A percentile compares a stretch with the other conserved stretches of the same genome.
phyloP scores from a whole-genome alignment of 2,888 invertebrate genomes.

The Eubasilissa splendida region DNA sequence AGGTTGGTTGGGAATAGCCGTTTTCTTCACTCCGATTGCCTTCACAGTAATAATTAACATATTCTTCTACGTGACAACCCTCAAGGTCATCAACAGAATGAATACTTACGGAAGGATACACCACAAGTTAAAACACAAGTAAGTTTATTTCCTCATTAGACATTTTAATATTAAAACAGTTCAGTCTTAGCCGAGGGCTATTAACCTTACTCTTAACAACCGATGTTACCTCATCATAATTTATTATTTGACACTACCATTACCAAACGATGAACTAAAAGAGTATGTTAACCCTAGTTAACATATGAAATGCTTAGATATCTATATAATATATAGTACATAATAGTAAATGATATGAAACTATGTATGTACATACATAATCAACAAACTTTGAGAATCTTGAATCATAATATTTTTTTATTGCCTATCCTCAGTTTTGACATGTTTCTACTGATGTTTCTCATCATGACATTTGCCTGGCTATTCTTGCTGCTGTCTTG shows the following conservation, averaged over 20 bases:
- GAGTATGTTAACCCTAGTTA: no score
- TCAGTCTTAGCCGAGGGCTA: no score
- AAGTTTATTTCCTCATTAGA: slow-evolving; percentile 59
- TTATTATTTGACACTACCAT: no score
- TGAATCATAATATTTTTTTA: slow-evolving; percentile 7
- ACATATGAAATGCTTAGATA: no score
- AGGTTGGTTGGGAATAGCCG: slow-evolving; percentile 87
- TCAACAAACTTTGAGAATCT: no score
- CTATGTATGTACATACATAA: no score
- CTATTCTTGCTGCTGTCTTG: slow-evolving; percentile 84
- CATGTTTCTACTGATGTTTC: slow-evolving; percentile 82
- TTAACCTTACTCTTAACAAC: no score
- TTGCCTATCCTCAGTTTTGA: slow-evolving; percentile 77
- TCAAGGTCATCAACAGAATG: slow-evolving; percentile 84
- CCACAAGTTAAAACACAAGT: slow-evolving; percentile 89
- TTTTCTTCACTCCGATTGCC: slow-evolving; percentile 87
- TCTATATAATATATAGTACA: no score
- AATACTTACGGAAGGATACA: slow-evolving; percentile 90
- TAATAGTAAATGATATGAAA: no score
- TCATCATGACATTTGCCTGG: slow-evolving; percentile 85
- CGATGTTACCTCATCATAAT: no score
- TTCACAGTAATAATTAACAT: slow-evolving; percentile 85
- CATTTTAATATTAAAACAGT: background rate
- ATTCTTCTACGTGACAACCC: slow-evolving; percentile 86
- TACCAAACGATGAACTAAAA: no score